phyloP scores from a whole-genome alignment of 2,797 vertebrate species.

The Brachymystax lenok region DNA sequence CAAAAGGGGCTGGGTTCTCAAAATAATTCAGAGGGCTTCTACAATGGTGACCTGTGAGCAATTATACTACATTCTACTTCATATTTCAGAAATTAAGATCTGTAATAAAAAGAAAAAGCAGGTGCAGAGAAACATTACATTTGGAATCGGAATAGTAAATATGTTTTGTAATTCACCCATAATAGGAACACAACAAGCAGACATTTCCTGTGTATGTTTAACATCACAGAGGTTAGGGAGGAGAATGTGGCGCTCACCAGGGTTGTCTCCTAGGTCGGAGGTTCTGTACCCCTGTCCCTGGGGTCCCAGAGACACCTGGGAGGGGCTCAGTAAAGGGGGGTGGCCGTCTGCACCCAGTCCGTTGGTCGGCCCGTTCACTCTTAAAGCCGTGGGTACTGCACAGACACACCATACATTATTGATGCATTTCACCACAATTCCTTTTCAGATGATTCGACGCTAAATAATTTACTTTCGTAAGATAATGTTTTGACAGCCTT shows the following conservation, averaged over 20 bases:
- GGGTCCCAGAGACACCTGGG: slow-evolving; percentile 75
- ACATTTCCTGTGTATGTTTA: background rate
- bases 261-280: slow-evolving; percentile 82
- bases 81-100: background rate
- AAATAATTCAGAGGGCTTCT: background rate
- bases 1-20: background rate
- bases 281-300: slow-evolving; percentile 80
- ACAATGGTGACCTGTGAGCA: background rate
- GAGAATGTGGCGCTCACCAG: slow-evolving; percentile 52
- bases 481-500: background rate
- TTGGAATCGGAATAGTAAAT: background rate
- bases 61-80: background rate
- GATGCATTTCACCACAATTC: background rate
- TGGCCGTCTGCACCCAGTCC: slow-evolving; percentile 78
- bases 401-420: slow-evolving; percentile 20
- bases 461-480: background rate
- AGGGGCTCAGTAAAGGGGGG: slow-evolving; percentile 77
- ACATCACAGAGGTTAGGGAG: background rate
- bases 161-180: background rate
- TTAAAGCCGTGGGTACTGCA: slow-evolving; percentile 81
- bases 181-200: background rate
- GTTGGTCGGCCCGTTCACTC: slow-evolving; percentile 80
- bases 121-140: background rate
- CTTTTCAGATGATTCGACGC: background rate
- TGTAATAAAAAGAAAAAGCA: background rate